Conservation (phyloP, 1,140 invertebrate genomes). For the Rhagoletis pomonella region DNA sequence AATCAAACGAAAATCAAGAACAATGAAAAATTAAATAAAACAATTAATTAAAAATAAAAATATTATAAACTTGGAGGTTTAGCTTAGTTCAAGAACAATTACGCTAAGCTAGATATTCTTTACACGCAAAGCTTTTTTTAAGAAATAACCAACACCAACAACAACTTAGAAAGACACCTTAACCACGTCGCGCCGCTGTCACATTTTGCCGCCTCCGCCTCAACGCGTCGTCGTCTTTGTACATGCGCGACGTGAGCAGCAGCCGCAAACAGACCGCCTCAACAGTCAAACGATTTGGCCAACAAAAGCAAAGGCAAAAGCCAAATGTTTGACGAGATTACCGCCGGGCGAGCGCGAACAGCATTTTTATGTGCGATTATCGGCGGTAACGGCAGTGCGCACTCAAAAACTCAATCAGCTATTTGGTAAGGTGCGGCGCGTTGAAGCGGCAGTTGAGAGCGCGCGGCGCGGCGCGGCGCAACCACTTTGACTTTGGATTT, state of each 20-base stretch:
- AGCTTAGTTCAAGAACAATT: too few relatives aligned
- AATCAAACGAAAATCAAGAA: too few relatives aligned
- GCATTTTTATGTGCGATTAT: conserved; percentile 11
- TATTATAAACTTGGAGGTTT: too few relatives aligned
- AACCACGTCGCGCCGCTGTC: background rate
- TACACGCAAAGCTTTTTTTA: too few relatives aligned
- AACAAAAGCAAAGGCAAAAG: background rate
- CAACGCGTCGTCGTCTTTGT: background rate
- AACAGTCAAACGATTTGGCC: background rate
- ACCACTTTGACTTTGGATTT: background rate
- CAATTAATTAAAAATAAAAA: too few relatives aligned
- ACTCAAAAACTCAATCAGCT: conserved; percentile 47
- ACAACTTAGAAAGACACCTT: background rate
- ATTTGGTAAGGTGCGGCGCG: background rate
- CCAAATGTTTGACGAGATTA: background rate
- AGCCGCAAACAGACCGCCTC: background rate
- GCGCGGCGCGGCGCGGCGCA: background rate
- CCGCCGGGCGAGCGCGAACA: background rate
- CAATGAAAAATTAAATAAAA: too few relatives aligned
- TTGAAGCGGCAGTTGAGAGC: background rate
- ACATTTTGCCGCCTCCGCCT: conserved; percentile 19
- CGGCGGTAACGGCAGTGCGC: background rate
- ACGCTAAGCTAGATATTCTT: too few relatives aligned
- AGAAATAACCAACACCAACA: too few relatives aligned
- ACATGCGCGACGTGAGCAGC: background rate